phyloP scores from a whole-genome alignment of 2,797 vertebrate genomes.

The Dendrocincla fuliginosa region DNA sequence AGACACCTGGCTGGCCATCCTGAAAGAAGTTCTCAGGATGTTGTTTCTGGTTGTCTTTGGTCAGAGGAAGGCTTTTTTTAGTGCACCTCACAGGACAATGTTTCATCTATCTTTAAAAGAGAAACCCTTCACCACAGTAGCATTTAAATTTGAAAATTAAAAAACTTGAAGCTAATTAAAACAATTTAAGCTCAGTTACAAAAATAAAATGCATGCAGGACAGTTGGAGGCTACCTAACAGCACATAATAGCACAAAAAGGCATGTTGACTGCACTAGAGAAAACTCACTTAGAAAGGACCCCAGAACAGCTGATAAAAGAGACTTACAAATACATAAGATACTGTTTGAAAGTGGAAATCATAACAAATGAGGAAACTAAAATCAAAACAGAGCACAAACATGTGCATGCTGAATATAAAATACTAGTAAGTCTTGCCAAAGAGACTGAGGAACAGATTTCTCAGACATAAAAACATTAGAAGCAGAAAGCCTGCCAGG shows the following conservation, averaged over 20 bases:
- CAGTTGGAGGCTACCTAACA: neutral
- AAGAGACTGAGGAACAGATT: neutral
- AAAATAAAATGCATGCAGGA: neutral
- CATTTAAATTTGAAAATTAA: neutral
- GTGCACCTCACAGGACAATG: neutral
- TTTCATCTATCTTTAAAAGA: neutral
- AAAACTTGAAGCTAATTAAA: neutral
- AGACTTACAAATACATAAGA: neutral
- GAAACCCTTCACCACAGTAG: neutral
- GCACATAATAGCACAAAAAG: neutral
- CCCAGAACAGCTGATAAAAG: neutral
- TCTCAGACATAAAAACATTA: neutral
- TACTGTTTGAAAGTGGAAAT: neutral
- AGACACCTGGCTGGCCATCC: neutral
- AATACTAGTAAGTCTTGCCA: neutral
- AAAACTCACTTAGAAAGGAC: neutral
- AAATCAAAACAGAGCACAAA: conserved; percentile 12
- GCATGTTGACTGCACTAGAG: neutral
- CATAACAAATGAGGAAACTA: conserved; percentile 3
- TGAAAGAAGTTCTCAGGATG: neutral
- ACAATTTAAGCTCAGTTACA: neutral
- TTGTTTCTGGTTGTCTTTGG: neutral
- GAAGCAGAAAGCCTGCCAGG: neutral
- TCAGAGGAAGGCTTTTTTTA: neutral
- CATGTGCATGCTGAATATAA: neutral